phyloP scores from a whole-genome alignment of 2,888 invertebrate species.

The Alcis repandata region DNA sequence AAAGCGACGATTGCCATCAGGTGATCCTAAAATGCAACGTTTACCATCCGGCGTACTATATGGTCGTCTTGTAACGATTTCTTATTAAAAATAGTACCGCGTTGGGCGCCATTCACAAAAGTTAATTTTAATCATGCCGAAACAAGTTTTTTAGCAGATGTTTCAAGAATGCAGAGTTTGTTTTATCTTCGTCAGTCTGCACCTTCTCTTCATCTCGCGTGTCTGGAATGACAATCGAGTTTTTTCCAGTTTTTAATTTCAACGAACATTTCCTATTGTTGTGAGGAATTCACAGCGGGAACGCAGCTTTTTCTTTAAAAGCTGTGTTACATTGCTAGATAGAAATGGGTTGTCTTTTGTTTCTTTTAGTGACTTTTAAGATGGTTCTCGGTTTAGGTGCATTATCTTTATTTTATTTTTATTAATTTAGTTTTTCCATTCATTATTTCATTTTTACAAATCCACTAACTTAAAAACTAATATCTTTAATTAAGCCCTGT shows the following conservation, averaged over 20 bases:
- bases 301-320: background rate
- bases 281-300: slow-evolving; percentile 27
- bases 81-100: background rate
- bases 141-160: background rate
- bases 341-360: background rate
- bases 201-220: slow-evolving; percentile 44
- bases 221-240: slow-evolving; percentile 59
- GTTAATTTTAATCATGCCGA: no score
- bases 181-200: background rate
- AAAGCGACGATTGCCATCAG: no score
- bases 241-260: slow-evolving; percentile 54
- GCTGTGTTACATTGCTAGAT: background rate
- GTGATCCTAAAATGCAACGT: no score
- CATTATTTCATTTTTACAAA: no score
- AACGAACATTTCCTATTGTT: slow-evolving; percentile 48
- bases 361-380: no score
- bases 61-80: no score
- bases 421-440: no score
- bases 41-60: no score
- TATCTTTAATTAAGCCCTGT: no score
- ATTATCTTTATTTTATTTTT: no score
- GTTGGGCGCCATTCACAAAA: background rate
- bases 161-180: background rate
- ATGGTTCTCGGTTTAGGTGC: no score
- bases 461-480: no score